Evolutionary conservation across 1,140 invertebrate species (phyloP).

Genomic region (Diabrotica undecimpunctata): DNA sequence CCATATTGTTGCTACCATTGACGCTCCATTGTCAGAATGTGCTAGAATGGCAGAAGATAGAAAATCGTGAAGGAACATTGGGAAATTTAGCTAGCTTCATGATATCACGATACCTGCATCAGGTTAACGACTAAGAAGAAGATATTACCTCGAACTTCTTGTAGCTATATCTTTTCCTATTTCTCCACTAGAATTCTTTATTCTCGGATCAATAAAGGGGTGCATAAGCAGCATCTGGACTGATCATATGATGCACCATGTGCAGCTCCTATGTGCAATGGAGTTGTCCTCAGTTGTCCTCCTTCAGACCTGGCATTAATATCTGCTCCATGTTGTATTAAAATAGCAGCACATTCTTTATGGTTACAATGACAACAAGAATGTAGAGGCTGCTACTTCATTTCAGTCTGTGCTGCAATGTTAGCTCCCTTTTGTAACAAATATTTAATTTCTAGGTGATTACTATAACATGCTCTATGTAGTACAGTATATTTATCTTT

Average conservation of each 20-base stretch:
- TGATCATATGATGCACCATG: conserved; percentile 67
- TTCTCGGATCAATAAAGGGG: conserved; percentile 60
- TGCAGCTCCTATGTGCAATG: conserved; percentile 74
- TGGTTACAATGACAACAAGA: conserved; percentile 91
- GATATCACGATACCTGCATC: no score
- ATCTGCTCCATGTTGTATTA: conserved; percentile 83
- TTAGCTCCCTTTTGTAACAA: conserved; percentile 73
- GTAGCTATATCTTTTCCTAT: conserved; percentile 76
- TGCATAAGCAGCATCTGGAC: conserved; percentile 75
- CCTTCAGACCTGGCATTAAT: conserved; percentile 84
- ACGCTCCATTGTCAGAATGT: no score
- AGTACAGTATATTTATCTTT: conserved; percentile 88
- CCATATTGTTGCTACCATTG: no score
- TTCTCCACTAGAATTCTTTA: conserved; percentile 72
- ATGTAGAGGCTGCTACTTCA: conserved; percentile 91
- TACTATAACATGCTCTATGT: conserved; percentile 88
- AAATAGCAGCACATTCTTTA: conserved; percentile 64
- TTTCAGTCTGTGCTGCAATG: conserved; percentile 69
- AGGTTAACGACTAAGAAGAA: no score
- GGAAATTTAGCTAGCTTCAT: no score
- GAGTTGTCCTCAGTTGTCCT: conserved; percentile 74
- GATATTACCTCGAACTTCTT: conserved; percentile 70
- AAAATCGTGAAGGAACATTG: no score
- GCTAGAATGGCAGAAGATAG: no score
- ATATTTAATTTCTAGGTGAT: conserved; percentile 72